Evolutionary conservation across 1,140 invertebrate species (phyloP), one percentile per base, ranked within the genome.

Genomic region (Melitaea cinxia): DNA sequence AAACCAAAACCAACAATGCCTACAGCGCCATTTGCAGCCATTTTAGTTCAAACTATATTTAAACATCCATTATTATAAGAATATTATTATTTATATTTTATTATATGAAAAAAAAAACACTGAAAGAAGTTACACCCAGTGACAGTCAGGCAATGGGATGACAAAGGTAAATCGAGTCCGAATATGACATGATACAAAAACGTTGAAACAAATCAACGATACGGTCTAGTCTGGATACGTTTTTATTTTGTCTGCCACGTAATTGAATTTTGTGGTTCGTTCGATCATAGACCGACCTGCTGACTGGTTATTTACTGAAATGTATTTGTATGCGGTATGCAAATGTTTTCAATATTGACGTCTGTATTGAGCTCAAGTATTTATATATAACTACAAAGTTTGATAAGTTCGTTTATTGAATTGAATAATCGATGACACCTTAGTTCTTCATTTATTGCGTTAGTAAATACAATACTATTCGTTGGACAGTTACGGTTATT

Each of bases 241-340:
- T 88, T 88, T 88, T 88, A 85, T 88, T 88, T 86, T 86, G 80
- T 88, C 80, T 86, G 80, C 75, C 73, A 78, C 78, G 82, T 83
- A 85, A 87, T 88, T 88, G 85, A 88, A 87, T 88, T 88, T 84
- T 84, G 84, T 81, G 85, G 84, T 82, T 69, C 59, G 75, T 72
- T 73, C 83, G 73, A 78, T 84, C 81, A 72, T 72, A 65, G 50
- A 65, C 45, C 61, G 66, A 69, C 70, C 57, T 50, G 52, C 33
- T 37, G 54, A 69, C 53, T 70, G 67, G 69, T 69, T 73, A 63
- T 72, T 72, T 72, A 69, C 54, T 62, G 54, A 64, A 67, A 67
- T 67, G 26, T 50, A 57, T 67, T 67, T 60, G 56, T 37, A 66
- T 67, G 53, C 35, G 37, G 30, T 52, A 67, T 52, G 65, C 58